phyloP scores from a whole-genome alignment of 2,113 vertebrate genomes.

The Pelecanus crispus region DNA sequence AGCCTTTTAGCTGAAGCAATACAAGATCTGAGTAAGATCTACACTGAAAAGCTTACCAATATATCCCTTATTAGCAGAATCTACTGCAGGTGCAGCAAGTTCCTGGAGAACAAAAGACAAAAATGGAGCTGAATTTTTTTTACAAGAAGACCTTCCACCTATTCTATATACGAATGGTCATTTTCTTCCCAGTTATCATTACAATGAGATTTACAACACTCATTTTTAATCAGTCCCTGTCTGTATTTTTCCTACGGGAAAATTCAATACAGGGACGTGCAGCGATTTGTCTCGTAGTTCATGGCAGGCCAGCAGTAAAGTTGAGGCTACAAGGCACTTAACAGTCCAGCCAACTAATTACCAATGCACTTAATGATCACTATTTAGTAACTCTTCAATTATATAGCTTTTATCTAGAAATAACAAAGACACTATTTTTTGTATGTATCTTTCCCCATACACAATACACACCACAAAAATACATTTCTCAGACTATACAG shows the following conservation, averaged over 20 bases:
- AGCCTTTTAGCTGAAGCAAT: background rate
- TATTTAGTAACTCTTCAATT: background rate
- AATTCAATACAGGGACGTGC: background rate
- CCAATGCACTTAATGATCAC: background rate
- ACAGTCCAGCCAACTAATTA: background rate
- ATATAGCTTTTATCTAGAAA: background rate
- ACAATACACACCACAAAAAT: background rate
- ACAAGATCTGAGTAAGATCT: background rate
- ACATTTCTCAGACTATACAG: background rate
- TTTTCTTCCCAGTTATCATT: background rate
- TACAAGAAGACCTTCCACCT: background rate
- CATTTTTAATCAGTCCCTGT: background rate
- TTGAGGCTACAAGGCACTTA: background rate
- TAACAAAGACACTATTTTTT: background rate
- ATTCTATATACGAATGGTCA: background rate
- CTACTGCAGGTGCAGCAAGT: slow-evolving; percentile 80
- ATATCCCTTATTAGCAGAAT: slow-evolving; percentile 87
- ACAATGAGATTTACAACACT: background rate
- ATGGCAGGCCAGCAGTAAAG: background rate
- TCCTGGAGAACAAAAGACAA: slow-evolving; percentile 73
- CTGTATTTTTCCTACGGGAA: background rate
- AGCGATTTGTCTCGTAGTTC: background rate
- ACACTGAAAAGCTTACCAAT: slow-evolving; percentile 78
- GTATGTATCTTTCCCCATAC: background rate
- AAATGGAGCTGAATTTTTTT: background rate